phyloP scores from a whole-genome alignment of 2,113 vertebrate genomes.

The Xiphophorus hellerii region DNA sequence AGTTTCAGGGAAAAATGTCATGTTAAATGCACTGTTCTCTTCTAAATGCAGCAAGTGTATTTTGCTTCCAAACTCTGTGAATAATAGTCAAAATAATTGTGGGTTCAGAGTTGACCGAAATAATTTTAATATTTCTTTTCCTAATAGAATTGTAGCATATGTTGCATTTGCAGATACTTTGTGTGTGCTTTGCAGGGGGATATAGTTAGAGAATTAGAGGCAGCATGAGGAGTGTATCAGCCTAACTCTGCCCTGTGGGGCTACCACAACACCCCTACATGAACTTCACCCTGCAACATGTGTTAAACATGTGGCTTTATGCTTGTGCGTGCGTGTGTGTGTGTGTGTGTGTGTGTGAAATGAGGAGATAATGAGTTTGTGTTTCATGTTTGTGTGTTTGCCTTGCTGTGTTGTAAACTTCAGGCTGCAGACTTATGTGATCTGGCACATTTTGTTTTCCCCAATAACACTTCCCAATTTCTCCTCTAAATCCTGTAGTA shows the following conservation, averaged over 20 bases:
- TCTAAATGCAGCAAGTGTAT: too few species aligned
- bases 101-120: too few species aligned
- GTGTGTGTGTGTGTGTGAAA: background rate
- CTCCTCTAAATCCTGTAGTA: slow-evolving; percentile 27
- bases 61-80: too few species aligned
- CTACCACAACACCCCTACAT: slow-evolving; percentile 62
- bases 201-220: slow-evolving; percentile 33
- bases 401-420: slow-evolving; percentile 22
- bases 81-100: too few species aligned
- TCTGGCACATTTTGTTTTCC: slow-evolving; percentile 45
- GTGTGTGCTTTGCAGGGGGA: slow-evolving; percentile 10
- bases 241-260: slow-evolving; percentile 52
- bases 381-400: slow-evolving; percentile 18
- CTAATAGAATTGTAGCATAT: background rate
- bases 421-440: slow-evolving; percentile 39
- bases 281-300: slow-evolving; percentile 69
- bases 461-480: slow-evolving; percentile 25
- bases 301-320: slow-evolving; percentile 73
- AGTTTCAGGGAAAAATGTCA: too few species aligned
- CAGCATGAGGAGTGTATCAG: slow-evolving; percentile 45
- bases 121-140: too few species aligned
- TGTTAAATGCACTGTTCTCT: too few species aligned
- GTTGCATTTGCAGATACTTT: background rate
- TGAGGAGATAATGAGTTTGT: slow-evolving; percentile 9
- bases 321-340: slow-evolving; percentile 9